Conservation (phyloP, 1,140 invertebrate genomes). For the Seison nebaliae region DNA sequence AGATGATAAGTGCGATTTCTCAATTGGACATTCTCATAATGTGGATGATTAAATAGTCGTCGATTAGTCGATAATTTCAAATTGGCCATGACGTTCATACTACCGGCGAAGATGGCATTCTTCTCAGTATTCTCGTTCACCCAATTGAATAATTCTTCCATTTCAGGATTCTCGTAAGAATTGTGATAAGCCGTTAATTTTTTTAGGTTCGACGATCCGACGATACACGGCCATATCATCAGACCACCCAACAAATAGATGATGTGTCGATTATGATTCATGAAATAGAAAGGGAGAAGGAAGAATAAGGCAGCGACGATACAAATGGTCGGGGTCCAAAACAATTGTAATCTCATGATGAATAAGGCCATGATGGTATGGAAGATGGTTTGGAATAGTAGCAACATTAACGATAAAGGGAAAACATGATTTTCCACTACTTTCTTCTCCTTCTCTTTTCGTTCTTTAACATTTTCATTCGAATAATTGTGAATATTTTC, state of each 20-base stretch:
- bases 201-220: background rate
- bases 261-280: background rate
- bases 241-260: background rate
- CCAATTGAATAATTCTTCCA: constrained; percentile 49
- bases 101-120: constrained; percentile 46
- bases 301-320: constrained; percentile 29
- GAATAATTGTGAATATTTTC: too few species aligned
- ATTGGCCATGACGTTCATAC: constrained; percentile 55
- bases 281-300: background rate
- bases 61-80: constrained; percentile 44
- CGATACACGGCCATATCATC: background rate
- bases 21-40: constrained; percentile 27
- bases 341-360: constrained; percentile 55
- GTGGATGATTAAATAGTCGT: constrained; percentile 55
- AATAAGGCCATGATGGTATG: constrained; percentile 45
- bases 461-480: too few species aligned
- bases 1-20: constrained; percentile 1
- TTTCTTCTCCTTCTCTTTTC: too few species aligned
- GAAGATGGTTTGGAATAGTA: constrained; percentile 38
- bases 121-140: constrained; percentile 35
- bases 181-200: constrained; percentile 18
- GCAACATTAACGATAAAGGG: constrained; percentile 23
- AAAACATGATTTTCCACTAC: constrained; percentile 17
- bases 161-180: constrained; percentile 40
- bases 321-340: constrained; percentile 52